phyloP scores from a whole-genome alignment of 2,888 invertebrate species.

The Ceramica pisi region DNA sequence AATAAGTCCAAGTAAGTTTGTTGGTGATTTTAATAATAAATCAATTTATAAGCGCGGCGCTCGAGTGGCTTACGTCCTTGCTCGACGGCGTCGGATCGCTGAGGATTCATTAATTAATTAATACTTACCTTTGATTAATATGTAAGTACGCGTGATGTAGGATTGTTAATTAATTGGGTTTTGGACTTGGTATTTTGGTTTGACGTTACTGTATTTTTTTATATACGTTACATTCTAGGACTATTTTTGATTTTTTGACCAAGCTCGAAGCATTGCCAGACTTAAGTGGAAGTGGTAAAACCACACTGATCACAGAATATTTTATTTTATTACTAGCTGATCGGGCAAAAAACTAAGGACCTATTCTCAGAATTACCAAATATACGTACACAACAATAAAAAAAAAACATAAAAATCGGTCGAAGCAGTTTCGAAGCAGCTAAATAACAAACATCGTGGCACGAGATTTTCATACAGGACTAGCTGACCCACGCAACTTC shows the following conservation, averaged over 20 bases:
- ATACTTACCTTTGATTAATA: slow-evolving; percentile 50
- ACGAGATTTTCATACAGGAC: no score
- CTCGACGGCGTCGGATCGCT: slow-evolving; percentile 24
- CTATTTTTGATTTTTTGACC: no score
- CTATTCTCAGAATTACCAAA: no score
- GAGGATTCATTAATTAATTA: slow-evolving; percentile 64
- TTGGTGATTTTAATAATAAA: slow-evolving; percentile 71
- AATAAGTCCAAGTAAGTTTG: slow-evolving; percentile 58
- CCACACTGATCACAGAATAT: no score
- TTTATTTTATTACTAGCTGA: no score
- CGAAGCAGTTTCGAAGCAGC: no score
- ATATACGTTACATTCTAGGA: background rate
- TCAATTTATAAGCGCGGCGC: slow-evolving; percentile 70
- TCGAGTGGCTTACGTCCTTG: slow-evolving; percentile 33
- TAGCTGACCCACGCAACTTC: no score
- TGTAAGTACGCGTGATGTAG: slow-evolving; percentile 20
- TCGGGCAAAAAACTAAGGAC: no score
- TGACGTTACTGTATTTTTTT: background rate
- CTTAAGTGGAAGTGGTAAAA: no score
- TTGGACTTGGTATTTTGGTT: background rate
- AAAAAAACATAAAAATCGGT: no score
- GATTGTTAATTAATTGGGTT: slow-evolving; percentile 30
- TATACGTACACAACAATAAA: no score
- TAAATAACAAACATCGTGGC: no score
- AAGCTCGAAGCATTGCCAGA: background rate